phyloP scores from a whole-genome alignment of 2,797 vertebrate species.

The Carduelis carduelis region DNA sequence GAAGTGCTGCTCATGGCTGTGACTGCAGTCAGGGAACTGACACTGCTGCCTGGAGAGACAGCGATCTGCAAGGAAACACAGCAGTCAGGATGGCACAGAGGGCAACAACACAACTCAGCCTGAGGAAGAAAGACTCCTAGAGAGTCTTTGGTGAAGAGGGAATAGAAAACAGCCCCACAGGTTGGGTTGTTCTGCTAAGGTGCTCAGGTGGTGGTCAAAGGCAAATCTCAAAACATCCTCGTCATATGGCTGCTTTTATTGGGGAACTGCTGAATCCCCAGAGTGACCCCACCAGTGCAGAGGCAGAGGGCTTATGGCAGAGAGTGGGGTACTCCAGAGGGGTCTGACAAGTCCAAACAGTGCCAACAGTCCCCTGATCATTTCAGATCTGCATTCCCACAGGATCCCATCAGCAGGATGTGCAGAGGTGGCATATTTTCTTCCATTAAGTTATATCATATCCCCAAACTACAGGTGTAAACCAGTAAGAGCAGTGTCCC shows the following conservation, averaged over 20 bases:
- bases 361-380: not conserved
- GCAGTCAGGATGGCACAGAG: not conserved
- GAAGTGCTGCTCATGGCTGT: constrained; percentile 88
- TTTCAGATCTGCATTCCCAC: not conserved
- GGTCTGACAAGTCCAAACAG: not conserved
- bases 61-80: constrained; percentile 77
- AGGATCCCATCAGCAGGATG: not conserved
- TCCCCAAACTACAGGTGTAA: not conserved
- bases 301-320: not conserved
- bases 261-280: not conserved
- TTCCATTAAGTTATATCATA: not conserved
- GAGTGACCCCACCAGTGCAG: not conserved
- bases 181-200: not conserved
- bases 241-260: not conserved
- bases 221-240: not conserved
- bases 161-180: not conserved
- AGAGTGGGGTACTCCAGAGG: not conserved
- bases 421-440: not conserved
- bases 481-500: not conserved
- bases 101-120: not conserved
- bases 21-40: constrained; percentile 90
- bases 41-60: constrained; percentile 88
- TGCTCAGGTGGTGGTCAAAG: not conserved
- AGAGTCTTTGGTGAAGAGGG: not conserved
- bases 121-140: not conserved